A percentile compares a stretch with the other conserved stretches of the same genome.
Evolutionary conservation across 2,888 invertebrate species (phyloP).

Genomic region (Brachyopa scutellaris): DNA sequence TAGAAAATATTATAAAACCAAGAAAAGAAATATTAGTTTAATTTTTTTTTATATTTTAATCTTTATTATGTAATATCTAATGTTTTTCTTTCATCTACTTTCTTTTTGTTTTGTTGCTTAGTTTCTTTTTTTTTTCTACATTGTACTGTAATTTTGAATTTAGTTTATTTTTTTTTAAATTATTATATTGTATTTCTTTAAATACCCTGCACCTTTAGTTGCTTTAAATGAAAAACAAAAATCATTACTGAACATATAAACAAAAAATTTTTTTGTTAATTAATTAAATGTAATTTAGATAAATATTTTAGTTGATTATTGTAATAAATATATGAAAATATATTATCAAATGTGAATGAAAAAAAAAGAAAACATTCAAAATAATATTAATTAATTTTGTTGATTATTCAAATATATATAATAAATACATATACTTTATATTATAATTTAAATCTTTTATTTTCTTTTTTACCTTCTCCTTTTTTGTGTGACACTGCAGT

Average conservation of each 20-base stretch:
- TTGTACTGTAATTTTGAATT: conserved; percentile 49
- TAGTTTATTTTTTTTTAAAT: conserved; percentile 24
- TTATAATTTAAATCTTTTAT: conserved; percentile 75
- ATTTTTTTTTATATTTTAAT: conserved; percentile 62
- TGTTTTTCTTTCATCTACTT: conserved; percentile 9
- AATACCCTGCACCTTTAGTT: conserved; percentile 67
- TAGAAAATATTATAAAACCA: conserved; percentile 49
- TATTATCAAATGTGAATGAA: conserved; percentile 40
- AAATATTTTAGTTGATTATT: conserved; percentile 82
- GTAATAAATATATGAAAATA: conserved; percentile 74
- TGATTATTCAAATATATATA: conserved; percentile 81
- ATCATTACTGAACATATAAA: conserved; percentile 9
- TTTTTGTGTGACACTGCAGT: conserved; percentile 1
- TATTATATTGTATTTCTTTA: conserved; percentile 22
- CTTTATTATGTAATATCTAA: conserved; percentile 11
- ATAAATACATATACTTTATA: conserved; percentile 76
- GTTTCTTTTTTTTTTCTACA: conserved; percentile 41
- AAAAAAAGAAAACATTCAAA: conserved; percentile 74
- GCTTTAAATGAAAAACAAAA: conserved; percentile 66
- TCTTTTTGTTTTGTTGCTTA: conserved; percentile 35
- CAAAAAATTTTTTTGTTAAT: conserved; percentile 69
- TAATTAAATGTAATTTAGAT: conserved; percentile 80
- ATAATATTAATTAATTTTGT: conserved; percentile 78
- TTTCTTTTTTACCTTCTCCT: conserved; percentile 54
- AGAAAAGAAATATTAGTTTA: conserved; percentile 64